Percentiles rank a stretch among this genome's conserved stretches.
Evolutionary conservation across 2,797 vertebrate species (phyloP).

Genomic region (Tokudaia tokunoshimensis): DNA sequence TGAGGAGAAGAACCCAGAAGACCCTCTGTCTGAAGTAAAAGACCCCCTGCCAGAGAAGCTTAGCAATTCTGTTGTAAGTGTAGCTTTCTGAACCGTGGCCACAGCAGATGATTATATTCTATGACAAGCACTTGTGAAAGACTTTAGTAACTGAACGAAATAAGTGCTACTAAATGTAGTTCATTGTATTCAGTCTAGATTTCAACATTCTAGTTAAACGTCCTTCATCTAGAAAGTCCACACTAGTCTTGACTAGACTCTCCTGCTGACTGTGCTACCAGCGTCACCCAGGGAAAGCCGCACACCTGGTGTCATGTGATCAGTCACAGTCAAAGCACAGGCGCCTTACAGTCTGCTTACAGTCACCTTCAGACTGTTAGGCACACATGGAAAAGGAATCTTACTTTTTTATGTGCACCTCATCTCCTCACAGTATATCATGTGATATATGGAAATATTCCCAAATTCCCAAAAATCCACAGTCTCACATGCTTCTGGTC

Average conservation of each 20-base stretch:
- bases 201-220: slow-evolving; percentile 10
- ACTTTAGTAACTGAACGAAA: slow-evolving; percentile 29
- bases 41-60: slow-evolving; percentile 99
- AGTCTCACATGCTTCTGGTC: background rate
- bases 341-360: background rate
- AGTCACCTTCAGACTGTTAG: background rate
- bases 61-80: slow-evolving; percentile 96
- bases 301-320: background rate
- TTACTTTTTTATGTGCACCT: background rate
- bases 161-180: background rate
- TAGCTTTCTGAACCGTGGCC: slow-evolving; percentile 13
- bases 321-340: background rate
- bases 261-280: background rate
- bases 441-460: background rate
- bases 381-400: background rate
- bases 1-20: slow-evolving; percentile 98
- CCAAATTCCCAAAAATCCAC: background rate
- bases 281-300: background rate
- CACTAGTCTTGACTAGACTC: background rate
- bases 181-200: slow-evolving; percentile 38
- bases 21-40: slow-evolving; percentile 97
- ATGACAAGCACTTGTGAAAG: background rate
- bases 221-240: background rate
- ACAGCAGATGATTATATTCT: background rate
- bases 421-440: background rate